phyloP scores from a whole-genome alignment of 2,113 vertebrate species.

The Thamnophis sirtalis region DNA sequence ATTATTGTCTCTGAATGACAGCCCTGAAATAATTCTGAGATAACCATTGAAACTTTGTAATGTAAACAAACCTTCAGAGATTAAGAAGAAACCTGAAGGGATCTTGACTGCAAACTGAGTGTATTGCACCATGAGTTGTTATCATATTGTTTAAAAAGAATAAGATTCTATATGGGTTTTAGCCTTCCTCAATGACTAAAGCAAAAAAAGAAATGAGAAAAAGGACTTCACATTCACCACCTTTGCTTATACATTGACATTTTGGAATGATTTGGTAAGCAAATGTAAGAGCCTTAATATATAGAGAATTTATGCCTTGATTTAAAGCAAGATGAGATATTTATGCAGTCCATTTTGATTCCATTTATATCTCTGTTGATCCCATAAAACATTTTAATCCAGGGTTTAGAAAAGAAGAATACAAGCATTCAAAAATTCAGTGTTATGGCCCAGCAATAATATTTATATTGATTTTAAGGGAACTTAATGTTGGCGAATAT shows the following conservation, averaged over 20 bases:
- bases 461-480: neutral
- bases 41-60: slow-evolving; percentile 3
- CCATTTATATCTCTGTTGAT: neutral
- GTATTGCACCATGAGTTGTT: neutral
- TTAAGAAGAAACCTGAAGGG: neutral
- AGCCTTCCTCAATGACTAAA: neutral
- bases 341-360: neutral
- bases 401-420: neutral
- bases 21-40: slow-evolving; percentile 13
- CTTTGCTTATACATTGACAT: neutral
- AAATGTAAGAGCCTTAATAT: neutral
- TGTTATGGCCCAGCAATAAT: neutral
- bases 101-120: neutral
- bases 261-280: neutral
- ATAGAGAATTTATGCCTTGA: neutral
- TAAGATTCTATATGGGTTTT: neutral
- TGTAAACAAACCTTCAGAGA: slow-evolving; percentile 1
- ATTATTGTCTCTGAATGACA: neutral
- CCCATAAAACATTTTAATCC: neutral
- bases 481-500: neutral
- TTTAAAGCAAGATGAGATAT: neutral
- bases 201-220: neutral
- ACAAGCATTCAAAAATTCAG: neutral
- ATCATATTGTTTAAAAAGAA: neutral
- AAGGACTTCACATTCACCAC: neutral